A percentile compares a stretch with the other conserved stretches of the same genome.
Evolutionary conservation across 2,797 vertebrate species (phyloP).

Genomic region (Eremophila alpestris): DNA sequence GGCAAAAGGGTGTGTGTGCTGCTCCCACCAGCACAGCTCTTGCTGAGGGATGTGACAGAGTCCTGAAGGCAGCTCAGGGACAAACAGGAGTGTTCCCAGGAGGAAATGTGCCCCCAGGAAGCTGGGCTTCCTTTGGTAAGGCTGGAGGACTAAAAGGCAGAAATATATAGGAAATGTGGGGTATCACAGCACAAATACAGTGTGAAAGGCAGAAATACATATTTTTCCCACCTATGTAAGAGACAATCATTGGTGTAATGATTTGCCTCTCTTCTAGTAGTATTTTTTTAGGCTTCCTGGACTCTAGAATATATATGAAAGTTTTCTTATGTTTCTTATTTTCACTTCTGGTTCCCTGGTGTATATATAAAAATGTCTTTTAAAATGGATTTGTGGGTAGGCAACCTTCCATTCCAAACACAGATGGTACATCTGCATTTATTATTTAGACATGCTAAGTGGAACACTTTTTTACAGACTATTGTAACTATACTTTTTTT

Average conservation of each 20-base stretch:
- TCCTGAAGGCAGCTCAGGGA: not conserved
- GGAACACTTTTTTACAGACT: not conserved
- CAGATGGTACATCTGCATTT: constrained; percentile 29
- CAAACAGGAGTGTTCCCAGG: not conserved
- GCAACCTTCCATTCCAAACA: constrained; percentile 17
- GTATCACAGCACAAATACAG: not conserved
- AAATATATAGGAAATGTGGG: not conserved
- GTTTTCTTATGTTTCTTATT: not conserved
- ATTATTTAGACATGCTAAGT: constrained; percentile 34
- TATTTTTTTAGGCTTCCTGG: not conserved
- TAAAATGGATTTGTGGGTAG: constrained; percentile 19
- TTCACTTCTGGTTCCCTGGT: not conserved
- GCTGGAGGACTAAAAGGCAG: not conserved
- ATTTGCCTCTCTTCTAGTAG: not conserved
- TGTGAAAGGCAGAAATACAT: not conserved
- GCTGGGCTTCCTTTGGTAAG: not conserved
- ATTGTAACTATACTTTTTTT: not conserved
- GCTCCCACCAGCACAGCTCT: not conserved
- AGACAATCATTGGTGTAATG: not conserved
- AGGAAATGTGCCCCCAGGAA: not conserved
- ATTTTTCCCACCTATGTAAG: not conserved
- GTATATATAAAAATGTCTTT: constrained; percentile 22
- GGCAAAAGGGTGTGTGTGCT: not conserved
- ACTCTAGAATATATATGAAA: not conserved
- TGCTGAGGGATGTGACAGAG: not conserved